Conservation (phyloP, 2,797 vertebrate species). For the Artibeus jamaicensis region DNA sequence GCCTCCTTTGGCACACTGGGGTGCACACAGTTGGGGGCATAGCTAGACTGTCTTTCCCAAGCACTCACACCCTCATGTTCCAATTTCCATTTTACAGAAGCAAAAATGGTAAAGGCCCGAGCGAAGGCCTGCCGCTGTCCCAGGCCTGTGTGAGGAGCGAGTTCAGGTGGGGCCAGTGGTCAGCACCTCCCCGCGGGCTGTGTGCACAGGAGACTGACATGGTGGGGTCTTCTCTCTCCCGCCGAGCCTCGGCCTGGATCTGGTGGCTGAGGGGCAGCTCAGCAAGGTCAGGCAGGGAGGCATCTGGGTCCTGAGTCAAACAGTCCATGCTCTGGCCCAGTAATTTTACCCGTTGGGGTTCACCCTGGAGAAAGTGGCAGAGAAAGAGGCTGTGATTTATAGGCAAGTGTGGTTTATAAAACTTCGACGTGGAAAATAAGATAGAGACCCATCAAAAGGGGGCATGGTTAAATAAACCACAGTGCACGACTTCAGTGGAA, state of each 20-base stretch:
- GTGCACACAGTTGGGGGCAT: background rate
- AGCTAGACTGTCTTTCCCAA: background rate
- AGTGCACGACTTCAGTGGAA: background rate
- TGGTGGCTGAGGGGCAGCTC: background rate
- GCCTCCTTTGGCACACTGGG: background rate
- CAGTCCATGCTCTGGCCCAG: fast-evolving
- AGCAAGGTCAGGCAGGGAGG: background rate
- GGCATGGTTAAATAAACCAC: background rate
- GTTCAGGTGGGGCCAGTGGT: background rate
- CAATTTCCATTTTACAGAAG: background rate
- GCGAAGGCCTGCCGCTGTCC: no score
- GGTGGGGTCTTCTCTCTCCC: background rate
- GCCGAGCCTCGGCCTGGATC: background rate
- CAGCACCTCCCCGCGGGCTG: background rate
- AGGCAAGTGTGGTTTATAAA: background rate
- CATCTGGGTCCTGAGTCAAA: background rate
- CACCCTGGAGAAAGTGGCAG: background rate
- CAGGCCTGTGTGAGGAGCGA: background rate
- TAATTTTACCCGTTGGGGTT: background rate
- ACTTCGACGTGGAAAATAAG: background rate
- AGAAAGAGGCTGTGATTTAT: background rate
- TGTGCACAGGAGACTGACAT: background rate
- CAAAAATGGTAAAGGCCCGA: background rate
- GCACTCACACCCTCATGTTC: background rate
- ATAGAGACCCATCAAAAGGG: no score